These are phyloP conservation scores for Caenorhabditis auriculariae DNA, from an alignment of 2,888 invertebrate genomes.

Conservation along the genomic window DNA sequence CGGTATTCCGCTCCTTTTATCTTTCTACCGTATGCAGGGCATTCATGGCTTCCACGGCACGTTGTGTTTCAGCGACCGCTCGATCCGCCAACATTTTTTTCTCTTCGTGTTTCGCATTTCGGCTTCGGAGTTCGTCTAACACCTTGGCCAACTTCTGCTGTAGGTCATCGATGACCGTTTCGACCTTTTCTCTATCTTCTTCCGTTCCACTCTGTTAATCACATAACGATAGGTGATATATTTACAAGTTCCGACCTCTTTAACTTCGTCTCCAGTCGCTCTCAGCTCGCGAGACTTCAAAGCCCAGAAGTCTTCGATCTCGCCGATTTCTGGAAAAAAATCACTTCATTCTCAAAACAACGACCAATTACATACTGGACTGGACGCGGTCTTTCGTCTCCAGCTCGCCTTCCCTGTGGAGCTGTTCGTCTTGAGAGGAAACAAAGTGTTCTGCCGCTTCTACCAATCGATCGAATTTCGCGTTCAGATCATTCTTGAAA, in stretches of 20 bases:
- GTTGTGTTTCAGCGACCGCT: conserved; percentile 12
- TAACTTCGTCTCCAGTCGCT: conserved; percentile 30
- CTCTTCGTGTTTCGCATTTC: conserved; percentile 66
- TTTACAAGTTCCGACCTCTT: conserved; percentile 7
- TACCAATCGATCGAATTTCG: conserved; percentile 26
- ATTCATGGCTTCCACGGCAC: conserved; percentile 13
- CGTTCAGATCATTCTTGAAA: conserved; percentile 15
- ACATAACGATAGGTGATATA: background rate
- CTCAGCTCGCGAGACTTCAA: conserved; percentile 36
- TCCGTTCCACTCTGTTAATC: conserved; percentile 2
- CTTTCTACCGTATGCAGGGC: conserved; percentile 1
- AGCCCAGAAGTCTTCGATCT: conserved; percentile 39
- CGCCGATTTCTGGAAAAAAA: conserved; percentile 32
- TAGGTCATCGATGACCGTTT: conserved; percentile 4
- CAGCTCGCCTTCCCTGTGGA: conserved; percentile 28
- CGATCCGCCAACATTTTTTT: conserved; percentile 25
- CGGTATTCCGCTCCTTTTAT: background rate
- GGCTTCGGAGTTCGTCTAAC: conserved; percentile 56
- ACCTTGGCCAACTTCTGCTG: conserved; percentile 17
- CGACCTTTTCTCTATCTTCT: conserved; percentile 9
- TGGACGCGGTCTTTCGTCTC: conserved; percentile 33
- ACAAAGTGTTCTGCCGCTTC: conserved; percentile 27
- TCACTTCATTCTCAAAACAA: background rate
- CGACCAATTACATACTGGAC: conserved; percentile 26
- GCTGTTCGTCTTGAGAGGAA: conserved; percentile 24